phyloP scores from a whole-genome alignment of 2,888 invertebrate genomes.

The Torymus tubicola region DNA sequence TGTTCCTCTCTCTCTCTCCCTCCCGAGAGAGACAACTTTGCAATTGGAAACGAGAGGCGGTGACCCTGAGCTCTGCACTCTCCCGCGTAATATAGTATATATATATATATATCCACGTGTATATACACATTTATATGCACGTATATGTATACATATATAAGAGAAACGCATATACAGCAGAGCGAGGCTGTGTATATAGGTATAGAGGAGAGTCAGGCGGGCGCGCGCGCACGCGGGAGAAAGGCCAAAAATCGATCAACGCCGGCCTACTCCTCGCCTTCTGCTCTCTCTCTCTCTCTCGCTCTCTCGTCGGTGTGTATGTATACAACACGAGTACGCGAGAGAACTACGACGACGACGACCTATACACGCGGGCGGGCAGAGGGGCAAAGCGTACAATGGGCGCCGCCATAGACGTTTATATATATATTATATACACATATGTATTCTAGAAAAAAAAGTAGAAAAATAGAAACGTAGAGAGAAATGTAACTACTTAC shows the following conservation, averaged over 20 bases:
- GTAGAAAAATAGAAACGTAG: neutral
- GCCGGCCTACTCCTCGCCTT: conserved; percentile 32
- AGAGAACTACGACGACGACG: too few species aligned
- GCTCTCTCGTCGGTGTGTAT: too few species aligned
- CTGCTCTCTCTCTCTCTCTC: neutral
- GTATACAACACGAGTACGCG: too few species aligned
- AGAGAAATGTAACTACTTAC: conserved; percentile 31
- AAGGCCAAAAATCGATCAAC: conserved; percentile 55
- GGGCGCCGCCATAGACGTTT: neutral
- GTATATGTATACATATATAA: neutral
- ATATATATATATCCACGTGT: too few species aligned
- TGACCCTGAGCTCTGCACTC: conserved; percentile 27
- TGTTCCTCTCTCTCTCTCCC: too few species aligned
- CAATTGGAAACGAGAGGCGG: conserved; percentile 8
- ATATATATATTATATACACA: neutral
- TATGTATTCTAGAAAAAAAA: too few species aligned
- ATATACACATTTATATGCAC: too few species aligned
- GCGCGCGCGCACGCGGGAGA: conserved; percentile 37
- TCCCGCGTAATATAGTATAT: neutral
- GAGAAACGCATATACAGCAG: neutral
- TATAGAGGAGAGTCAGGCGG: neutral
- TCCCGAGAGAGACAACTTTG: neutral
- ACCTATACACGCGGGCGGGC: too few species aligned
- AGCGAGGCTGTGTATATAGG: too few species aligned
- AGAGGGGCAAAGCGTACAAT: too few species aligned